Evolutionary conservation across 2,113 vertebrate species (phyloP).

Genomic region (Poecile atricapillus): DNA sequence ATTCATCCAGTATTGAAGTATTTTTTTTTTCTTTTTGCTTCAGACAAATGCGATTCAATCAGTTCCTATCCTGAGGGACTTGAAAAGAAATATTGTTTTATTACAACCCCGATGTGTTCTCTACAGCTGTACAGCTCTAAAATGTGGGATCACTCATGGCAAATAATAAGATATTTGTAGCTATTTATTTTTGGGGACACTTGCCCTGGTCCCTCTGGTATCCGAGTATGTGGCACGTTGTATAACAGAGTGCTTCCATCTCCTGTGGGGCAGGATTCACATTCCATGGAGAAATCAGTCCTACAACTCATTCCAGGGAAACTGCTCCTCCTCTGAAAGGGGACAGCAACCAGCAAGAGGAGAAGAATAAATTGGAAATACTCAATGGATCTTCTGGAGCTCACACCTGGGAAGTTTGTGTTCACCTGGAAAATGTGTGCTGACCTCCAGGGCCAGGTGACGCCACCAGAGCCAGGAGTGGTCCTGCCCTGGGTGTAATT

Average conservation of each 20-base stretch:
- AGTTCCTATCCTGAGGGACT: neutral
- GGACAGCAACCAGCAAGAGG: neutral
- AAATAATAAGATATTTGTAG: neutral
- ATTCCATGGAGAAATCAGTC: neutral
- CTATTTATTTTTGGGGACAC: neutral
- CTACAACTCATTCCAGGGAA: neutral
- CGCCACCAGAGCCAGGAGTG: neutral
- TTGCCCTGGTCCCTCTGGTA: neutral
- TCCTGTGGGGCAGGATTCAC: neutral
- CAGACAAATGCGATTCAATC: neutral
- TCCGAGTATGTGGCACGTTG: rapidly evolving
- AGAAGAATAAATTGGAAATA: neutral
- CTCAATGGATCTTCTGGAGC: rapidly evolving
- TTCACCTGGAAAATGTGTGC: neutral
- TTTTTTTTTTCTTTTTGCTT: neutral
- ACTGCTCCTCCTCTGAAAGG: neutral
- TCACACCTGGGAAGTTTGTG: neutral
- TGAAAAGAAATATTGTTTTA: neutral
- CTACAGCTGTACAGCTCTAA: neutral
- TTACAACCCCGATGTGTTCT: neutral
- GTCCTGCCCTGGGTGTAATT: too few species aligned
- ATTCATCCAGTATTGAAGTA: neutral
- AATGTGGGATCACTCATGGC: neutral
- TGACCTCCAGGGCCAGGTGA: neutral
- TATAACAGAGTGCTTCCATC: neutral